Percentiles rank a stretch among this genome's conserved stretches.
Evolutionary conservation across 2,113 vertebrate species (phyloP).

Genomic region (Sceloporus undulatus): DNA sequence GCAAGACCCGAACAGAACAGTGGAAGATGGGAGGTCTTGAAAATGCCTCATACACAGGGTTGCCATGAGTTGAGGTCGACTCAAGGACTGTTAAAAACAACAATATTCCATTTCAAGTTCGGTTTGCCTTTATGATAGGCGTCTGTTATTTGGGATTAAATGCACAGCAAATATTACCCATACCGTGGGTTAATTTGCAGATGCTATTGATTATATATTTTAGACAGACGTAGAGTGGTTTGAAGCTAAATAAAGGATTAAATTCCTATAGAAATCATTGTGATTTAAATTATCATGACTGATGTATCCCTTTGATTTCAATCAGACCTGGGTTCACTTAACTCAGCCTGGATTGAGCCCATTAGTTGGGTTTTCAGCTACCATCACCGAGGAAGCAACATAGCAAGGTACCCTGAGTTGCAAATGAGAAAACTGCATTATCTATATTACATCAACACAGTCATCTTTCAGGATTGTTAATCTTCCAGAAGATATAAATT

Average conservation of each 20-base stretch:
- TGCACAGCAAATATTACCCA: background rate
- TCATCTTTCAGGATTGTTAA: background rate
- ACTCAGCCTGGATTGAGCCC: background rate
- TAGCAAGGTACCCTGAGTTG: no score
- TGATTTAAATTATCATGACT: background rate
- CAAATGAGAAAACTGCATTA: background rate
- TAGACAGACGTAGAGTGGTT: background rate
- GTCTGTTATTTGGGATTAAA: background rate
- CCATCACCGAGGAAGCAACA: background rate
- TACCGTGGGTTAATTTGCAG: background rate
- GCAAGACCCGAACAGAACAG: no score
- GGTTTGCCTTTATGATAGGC: background rate
- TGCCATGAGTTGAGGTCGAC: no score
- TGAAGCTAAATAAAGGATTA: no score
- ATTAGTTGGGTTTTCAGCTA: background rate
- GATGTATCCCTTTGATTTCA: background rate
- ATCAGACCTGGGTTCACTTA: background rate
- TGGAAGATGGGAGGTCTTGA: no score
- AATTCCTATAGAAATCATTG: background rate
- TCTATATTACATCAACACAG: background rate
- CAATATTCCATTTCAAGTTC: no score
- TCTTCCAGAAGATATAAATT: no score
- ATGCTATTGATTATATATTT: background rate
- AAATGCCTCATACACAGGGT: no score
- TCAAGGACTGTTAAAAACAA: no score